Evolutionary conservation across 2,113 vertebrate genomes (phyloP), one percentile per base, ranked within the genome.

Genomic region (Conger conger): DNA sequence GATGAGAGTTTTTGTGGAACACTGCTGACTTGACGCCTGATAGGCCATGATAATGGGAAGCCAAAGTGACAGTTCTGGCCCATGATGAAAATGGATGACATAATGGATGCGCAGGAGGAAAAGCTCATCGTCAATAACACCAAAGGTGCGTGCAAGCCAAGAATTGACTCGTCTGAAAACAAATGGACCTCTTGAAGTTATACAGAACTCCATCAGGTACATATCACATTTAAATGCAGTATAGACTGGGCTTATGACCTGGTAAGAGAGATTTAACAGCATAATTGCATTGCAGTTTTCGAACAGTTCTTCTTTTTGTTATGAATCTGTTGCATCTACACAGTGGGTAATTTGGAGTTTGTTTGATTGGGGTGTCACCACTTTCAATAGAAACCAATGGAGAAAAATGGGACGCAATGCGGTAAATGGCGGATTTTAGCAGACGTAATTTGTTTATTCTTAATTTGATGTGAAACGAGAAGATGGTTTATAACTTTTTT

Each of bases 21-120:
- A 90, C 81, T 92, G 93, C 94, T 93, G 92, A 93, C 90, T 90
- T 87, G 89, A 89, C 92, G 87, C 85, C 50, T 60, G 38, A 87
- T 84, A 86, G 89, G 90, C 91, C 89, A 85, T 90, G 90, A 87
- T 92, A 87, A 91, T 89, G 87, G 85, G 92, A 90, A 88, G 90
- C 86, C 90, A 92, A 36, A 68, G 89, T 90, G 89, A 86, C 89
- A 87, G 79, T 88, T 87, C 81, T 15, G 36, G 86, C 83, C 89
- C 91, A 94, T 93, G 93, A 92, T 91, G 89, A 89, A 92, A 92
- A 93, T 86, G 90, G 86, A 87, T 89, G 89, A 92, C 87, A 88
- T 93, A 92, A 93, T 91, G 85, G 89, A 91, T 92, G 89, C 90
- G 83, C 88, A 81, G 88, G 83, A 27, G 4, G 83, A 90, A 84